phyloP scores from a whole-genome alignment of 64 coral and sea anemone genomes.

The Pachyseris speciosa region DNA sequence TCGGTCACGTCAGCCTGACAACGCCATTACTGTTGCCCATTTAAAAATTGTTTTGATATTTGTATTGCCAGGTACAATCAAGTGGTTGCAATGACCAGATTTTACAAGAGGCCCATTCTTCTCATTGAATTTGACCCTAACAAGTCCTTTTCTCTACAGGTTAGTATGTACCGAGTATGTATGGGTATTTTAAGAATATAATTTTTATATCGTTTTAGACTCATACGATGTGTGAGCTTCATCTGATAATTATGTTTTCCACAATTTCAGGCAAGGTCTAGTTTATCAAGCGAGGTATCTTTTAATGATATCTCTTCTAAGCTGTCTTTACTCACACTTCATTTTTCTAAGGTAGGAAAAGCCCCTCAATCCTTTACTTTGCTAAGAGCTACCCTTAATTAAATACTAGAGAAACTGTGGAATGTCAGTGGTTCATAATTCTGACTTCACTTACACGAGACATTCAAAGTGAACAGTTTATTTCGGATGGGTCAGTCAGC shows the following conservation, averaged over 20 bases:
- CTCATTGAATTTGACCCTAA: slow-evolving; percentile 98
- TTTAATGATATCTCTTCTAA: slow-evolving; percentile 93
- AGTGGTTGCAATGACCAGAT: slow-evolving; percentile 93
- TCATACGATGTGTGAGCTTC: neutral
- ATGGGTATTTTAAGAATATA: neutral
- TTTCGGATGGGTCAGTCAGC: too few relatives aligned
- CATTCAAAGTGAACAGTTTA: too few relatives aligned
- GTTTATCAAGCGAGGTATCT: slow-evolving; percentile 89
- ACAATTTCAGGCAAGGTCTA: slow-evolving; percentile 76
- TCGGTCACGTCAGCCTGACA: too few relatives aligned
- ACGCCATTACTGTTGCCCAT: too few relatives aligned
- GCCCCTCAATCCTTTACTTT: neutral
- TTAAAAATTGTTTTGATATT: neutral
- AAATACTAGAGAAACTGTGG: too few relatives aligned
- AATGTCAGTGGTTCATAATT: too few relatives aligned
- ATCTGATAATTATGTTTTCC: neutral
- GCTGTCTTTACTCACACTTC: slow-evolving; percentile 87
- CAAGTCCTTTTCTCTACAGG: slow-evolving; percentile 98
- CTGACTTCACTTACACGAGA: too few relatives aligned
- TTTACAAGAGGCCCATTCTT: slow-evolving; percentile 95
- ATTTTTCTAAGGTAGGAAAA: slow-evolving; percentile 92
- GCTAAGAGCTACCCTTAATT: neutral
- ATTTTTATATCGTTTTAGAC: neutral
- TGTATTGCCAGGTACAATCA: slow-evolving; percentile 81
- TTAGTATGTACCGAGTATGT: slow-evolving; percentile 13